These are phyloP conservation scores for Hemaris fuciformis DNA, from an alignment of 2,888 invertebrate species.

Conservation along the genomic window DNA sequence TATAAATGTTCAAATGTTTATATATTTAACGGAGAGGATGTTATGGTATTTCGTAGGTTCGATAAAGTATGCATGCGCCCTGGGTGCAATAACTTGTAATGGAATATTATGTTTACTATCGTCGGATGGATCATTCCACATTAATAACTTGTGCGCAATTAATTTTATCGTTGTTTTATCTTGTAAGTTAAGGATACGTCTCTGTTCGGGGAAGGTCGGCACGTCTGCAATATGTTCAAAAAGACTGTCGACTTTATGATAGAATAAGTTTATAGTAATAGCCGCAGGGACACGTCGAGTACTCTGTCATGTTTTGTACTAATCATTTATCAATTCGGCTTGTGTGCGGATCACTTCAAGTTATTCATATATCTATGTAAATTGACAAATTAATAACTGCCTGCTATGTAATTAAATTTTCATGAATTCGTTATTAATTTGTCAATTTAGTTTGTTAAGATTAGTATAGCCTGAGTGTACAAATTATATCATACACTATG, in stretches of 20 bases:
- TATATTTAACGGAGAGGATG: slow-evolving; percentile 43
- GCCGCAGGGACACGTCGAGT: background rate
- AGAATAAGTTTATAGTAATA: slow-evolving; percentile 20
- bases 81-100: slow-evolving; percentile 37
- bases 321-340: background rate
- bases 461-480: background rate
- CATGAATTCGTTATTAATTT: background rate
- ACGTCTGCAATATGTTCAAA: slow-evolving; percentile 63
- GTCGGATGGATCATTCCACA: slow-evolving; percentile 46
- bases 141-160: slow-evolving; percentile 27
- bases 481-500: background rate
- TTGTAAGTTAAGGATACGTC: background rate
- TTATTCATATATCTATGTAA: background rate
- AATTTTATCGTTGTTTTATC: slow-evolving; percentile 10
- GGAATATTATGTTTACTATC: slow-evolving; percentile 20
- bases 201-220: slow-evolving; percentile 22
- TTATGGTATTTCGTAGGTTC: slow-evolving; percentile 49
- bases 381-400: background rate
- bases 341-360: background rate
- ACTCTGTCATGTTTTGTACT: slow-evolving; percentile 1
- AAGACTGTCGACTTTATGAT: slow-evolving; percentile 42
- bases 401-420: background rate
- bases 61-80: slow-evolving; percentile 56
- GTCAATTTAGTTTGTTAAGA: background rate
- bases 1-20: slow-evolving; percentile 63